These are phyloP conservation scores for Meloidogyne hapla DNA, from an alignment of 1,140 invertebrate species.

Conservation along the genomic window DNA sequence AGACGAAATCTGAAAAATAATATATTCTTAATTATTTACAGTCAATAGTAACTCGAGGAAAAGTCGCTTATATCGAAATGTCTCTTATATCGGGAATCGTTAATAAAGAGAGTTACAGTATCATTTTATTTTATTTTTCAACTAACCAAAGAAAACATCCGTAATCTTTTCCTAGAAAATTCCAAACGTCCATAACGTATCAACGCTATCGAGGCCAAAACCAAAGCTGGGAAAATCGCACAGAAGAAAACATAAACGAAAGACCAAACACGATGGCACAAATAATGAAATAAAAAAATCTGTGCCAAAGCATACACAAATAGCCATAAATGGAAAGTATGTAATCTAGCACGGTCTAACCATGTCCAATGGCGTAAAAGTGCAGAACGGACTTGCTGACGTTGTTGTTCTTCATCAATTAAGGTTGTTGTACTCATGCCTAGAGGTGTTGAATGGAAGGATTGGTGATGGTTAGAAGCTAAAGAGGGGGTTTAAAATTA, in stretches of 20 bases:
- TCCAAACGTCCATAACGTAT: constrained; percentile 55
- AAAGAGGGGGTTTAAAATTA: too few species aligned
- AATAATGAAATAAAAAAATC: constrained; percentile 60
- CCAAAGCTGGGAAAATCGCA: constrained; percentile 45
- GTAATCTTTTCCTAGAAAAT: constrained; percentile 15
- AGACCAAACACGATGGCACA: constrained; percentile 53
- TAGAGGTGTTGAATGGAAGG: neutral
- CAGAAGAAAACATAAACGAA: constrained; percentile 46
- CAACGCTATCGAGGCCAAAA: constrained; percentile 56
- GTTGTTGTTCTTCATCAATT: neutral
- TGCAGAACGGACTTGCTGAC: constrained; percentile 7
- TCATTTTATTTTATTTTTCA: neutral
- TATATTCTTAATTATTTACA: too few species aligned
- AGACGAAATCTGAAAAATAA: too few species aligned
- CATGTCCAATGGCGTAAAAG: constrained; percentile 7
- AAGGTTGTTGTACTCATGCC: neutral
- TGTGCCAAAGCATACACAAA: constrained; percentile 59
- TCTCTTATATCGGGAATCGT: too few species aligned
- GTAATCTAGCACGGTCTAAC: constrained; percentile 58
- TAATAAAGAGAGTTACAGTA: too few species aligned
- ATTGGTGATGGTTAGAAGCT: neutral
- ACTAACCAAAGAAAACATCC: neutral
- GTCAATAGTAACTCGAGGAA: too few species aligned
- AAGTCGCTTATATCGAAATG: too few species aligned
- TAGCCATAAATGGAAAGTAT: constrained; percentile 63